Conservation (phyloP, 2,113 vertebrate genomes). For the Pagrus major region DNA sequence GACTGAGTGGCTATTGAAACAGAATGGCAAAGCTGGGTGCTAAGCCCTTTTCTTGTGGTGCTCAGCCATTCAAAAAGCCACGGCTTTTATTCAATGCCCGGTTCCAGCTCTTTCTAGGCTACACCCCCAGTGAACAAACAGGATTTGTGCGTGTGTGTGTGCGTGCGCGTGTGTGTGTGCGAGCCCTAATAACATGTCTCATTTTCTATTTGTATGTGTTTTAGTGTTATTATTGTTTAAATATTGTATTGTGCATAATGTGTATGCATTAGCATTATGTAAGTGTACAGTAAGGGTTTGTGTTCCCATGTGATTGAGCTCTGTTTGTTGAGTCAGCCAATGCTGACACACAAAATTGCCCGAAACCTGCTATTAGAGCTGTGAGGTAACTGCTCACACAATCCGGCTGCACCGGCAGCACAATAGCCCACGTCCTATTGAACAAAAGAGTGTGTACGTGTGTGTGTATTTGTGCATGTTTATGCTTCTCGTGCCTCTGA, state of each 20-base stretch:
- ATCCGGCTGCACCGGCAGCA: slow-evolving; percentile 53
- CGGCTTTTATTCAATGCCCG: slow-evolving; percentile 74
- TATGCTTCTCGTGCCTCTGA: slow-evolving; percentile 39
- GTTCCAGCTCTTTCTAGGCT: slow-evolving; percentile 77
- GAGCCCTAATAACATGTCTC: slow-evolving; percentile 54
- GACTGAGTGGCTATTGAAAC: slow-evolving; percentile 69
- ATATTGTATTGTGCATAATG: slow-evolving; percentile 47
- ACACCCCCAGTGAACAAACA: slow-evolving; percentile 72
- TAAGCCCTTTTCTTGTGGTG: slow-evolving; percentile 79
- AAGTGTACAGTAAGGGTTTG: slow-evolving; percentile 59
- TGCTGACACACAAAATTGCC: slow-evolving; percentile 70
- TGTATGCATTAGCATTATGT: slow-evolving; percentile 67
- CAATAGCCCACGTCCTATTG: slow-evolving; percentile 50
- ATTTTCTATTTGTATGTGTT: slow-evolving; percentile 52
- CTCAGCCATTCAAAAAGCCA: slow-evolving; percentile 79
- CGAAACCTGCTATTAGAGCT: slow-evolving; percentile 73
- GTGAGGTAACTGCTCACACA: slow-evolving; percentile 55
- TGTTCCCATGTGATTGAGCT: slow-evolving; percentile 60
- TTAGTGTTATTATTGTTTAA: slow-evolving; percentile 54
- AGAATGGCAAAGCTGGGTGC: slow-evolving; percentile 74
- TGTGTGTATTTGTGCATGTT: slow-evolving; percentile 38
- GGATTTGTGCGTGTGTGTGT: slow-evolving; percentile 62
- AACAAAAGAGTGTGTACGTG: slow-evolving; percentile 45
- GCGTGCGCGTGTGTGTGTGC: slow-evolving; percentile 18
- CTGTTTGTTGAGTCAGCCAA: slow-evolving; percentile 70